Evolutionary conservation across 2,113 vertebrate species (phyloP).

Genomic region (Pelmatolapia mariae): DNA sequence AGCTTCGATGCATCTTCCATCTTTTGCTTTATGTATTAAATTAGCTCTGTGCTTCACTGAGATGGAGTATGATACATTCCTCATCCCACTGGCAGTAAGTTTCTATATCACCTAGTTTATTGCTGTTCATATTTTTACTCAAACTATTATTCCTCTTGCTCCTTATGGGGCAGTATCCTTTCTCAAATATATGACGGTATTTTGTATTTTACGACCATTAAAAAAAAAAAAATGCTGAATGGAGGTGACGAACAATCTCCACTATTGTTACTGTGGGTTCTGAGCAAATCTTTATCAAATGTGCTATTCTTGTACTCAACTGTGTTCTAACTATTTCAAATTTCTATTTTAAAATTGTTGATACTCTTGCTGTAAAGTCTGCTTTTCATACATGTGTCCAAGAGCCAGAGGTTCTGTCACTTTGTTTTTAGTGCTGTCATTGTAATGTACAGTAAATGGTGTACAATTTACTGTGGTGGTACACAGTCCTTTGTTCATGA

Average conservation of each 20-base stretch:
- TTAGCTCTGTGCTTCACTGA: not conserved
- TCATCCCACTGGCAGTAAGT: slow-evolving; percentile 25
- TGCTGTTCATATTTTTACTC: slow-evolving; percentile 48
- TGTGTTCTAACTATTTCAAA: slow-evolving; percentile 75
- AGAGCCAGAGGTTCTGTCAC: slow-evolving; percentile 69
- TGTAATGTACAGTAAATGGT: slow-evolving; percentile 71
- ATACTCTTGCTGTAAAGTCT: slow-evolving; percentile 80
- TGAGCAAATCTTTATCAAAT: slow-evolving; percentile 67
- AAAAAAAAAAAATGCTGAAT: slow-evolving; percentile 28
- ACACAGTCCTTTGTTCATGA: slow-evolving; percentile 67
- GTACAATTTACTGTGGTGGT: slow-evolving; percentile 77
- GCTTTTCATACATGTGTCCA: slow-evolving; percentile 78
- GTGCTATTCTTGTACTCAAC: slow-evolving; percentile 73
- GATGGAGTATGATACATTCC: slow-evolving; percentile 5
- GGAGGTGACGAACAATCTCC: slow-evolving; percentile 64
- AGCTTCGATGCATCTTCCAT: slow-evolving; percentile 10
- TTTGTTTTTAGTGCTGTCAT: slow-evolving; percentile 73
- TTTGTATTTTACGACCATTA: slow-evolving; percentile 58
- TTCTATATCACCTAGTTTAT: slow-evolving; percentile 28
- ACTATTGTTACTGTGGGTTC: slow-evolving; percentile 63
- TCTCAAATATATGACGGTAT: slow-evolving; percentile 46
- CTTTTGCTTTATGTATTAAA: not conserved
- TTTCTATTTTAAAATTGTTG: slow-evolving; percentile 59
- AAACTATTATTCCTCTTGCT: slow-evolving; percentile 20
- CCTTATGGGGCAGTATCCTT: not conserved